Conservation (phyloP, 2,113 vertebrate species). For the Pheucticus melanocephalus region DNA sequence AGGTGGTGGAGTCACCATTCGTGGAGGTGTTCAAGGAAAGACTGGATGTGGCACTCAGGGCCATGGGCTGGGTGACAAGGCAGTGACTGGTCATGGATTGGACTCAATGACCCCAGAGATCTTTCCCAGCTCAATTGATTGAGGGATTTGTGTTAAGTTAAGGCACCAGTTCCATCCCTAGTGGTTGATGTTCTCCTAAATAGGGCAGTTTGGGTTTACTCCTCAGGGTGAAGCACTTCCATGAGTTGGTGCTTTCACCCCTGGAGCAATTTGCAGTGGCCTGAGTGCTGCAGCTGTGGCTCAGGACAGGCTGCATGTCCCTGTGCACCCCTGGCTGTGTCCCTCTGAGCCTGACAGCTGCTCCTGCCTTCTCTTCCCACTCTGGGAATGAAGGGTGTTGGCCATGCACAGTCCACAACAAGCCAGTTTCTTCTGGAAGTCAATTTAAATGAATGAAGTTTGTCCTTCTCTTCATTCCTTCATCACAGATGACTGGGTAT, state of each 20-base stretch:
- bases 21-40: neutral
- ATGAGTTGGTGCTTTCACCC: neutral
- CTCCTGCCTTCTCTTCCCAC: neutral
- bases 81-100: fast-evolving
- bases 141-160: neutral
- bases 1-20: neutral
- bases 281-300: neutral
- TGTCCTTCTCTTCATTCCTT: neutral
- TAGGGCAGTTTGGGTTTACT: neutral
- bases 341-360: neutral
- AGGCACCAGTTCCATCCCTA: neutral
- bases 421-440: neutral
- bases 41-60: fast-evolving
- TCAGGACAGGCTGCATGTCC: neutral
- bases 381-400: neutral
- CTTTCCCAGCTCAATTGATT: fast-evolving
- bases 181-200: neutral
- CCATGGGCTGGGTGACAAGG: fast-evolving
- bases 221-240: neutral
- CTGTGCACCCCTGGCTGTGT: neutral
- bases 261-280: fast-evolving
- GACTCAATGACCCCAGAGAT: fast-evolving
- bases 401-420: fast-evolving
- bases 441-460: neutral
- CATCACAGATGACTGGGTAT: neutral